Evolutionary conservation across 2,888 invertebrate species (phyloP).

Genomic region (Eudasyphora cyanicolor): DNA sequence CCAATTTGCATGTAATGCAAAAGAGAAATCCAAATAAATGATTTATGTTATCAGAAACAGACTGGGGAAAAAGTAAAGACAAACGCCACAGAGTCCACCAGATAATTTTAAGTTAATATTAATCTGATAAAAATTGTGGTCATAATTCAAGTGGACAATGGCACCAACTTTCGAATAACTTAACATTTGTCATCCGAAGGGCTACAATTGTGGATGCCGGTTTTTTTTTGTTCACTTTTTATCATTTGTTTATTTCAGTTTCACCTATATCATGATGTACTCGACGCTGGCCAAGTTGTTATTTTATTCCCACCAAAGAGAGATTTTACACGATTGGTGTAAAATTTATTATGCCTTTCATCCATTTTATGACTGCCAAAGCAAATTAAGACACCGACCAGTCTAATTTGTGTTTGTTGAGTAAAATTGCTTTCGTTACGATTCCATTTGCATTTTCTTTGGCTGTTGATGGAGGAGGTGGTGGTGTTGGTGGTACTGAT

Average conservation of each 20-base stretch:
- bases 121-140: too few species aligned
- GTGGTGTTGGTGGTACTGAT: neutral
- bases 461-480: neutral
- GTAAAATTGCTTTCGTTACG: neutral
- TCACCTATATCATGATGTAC: too few species aligned
- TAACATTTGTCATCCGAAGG: too few species aligned
- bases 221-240: neutral
- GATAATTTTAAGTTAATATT: neutral
- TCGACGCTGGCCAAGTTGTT: too few species aligned
- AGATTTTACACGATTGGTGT: neutral
- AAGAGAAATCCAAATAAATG: neutral
- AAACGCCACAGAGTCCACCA: neutral
- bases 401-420: neutral
- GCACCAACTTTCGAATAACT: neutral
- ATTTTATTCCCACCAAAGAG: too few species aligned
- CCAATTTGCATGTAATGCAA: neutral
- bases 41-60: too few species aligned
- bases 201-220: neutral
- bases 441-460: neutral
- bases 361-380: conserved; percentile 1
- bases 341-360: neutral
- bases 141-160: too few species aligned
- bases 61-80: neutral
- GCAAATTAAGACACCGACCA: conserved; percentile 1
- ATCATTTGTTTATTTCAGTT: too few species aligned